Evolutionary conservation across 2,888 invertebrate genomes (phyloP).

Genomic region (Trypoxylon attenuatum): DNA sequence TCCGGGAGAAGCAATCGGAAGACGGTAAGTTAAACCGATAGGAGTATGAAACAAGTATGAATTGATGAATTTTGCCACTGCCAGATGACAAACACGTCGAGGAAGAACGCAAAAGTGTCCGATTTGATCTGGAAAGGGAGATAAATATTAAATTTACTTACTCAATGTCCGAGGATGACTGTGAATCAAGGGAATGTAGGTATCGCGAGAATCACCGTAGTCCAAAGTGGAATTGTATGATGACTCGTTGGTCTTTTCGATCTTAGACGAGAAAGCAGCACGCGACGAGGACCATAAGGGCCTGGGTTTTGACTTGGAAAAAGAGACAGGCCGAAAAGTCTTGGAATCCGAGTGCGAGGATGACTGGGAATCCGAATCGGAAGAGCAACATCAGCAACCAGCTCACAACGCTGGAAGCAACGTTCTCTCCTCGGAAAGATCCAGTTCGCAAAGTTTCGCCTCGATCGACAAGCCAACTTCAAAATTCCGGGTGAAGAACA

Average conservation of each 20-base stretch:
- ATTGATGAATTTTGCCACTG: no score
- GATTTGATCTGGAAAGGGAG: conserved; percentile 78
- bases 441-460: conserved; percentile 10
- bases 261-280: no score
- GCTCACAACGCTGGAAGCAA: conserved; percentile 11
- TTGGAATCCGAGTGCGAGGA: no score
- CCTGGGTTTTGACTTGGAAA: no score
- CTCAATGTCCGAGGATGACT: conserved; percentile 65
- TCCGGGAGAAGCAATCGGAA: conserved; percentile 68
- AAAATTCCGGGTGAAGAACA: conserved; percentile 10
- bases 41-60: no score
- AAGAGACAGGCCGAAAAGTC: no score
- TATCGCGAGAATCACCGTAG: no score
- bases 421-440: conserved; percentile 4
- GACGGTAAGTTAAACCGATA: conserved; percentile 66
- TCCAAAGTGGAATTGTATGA: no score
- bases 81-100: conserved; percentile 76
- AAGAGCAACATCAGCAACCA: no score
- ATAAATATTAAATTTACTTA: conserved; percentile 73
- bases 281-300: no score
- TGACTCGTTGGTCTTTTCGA: no score
- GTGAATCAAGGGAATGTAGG: no score
- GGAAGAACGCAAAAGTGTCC: conserved; percentile 86
- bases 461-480: conserved; percentile 29
- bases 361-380: conserved; percentile 64